Evolutionary conservation across 2,113 vertebrate species (phyloP).

Genomic region (Hydrochoerus hydrochaeris): DNA sequence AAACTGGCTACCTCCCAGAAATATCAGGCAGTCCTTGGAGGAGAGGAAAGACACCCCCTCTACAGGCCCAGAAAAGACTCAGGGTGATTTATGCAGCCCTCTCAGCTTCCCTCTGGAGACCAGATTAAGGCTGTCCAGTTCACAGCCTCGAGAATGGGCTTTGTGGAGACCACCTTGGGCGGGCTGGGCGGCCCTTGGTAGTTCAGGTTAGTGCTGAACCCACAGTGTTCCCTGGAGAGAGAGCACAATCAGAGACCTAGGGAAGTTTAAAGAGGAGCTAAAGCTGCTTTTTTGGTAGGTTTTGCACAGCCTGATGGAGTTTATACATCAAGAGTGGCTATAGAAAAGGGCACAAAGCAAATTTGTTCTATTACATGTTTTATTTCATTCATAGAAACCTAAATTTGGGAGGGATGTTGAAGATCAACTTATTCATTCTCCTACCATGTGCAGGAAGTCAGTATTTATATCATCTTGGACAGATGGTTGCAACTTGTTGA

Average conservation of each 20-base stretch:
- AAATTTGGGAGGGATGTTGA: background rate
- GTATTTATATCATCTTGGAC: background rate
- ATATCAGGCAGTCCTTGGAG: background rate
- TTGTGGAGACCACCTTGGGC: background rate
- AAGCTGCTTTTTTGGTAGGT: background rate
- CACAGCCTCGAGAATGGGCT: background rate
- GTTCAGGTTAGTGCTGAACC: background rate
- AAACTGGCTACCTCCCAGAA: conserved; percentile 25
- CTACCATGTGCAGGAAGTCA: background rate
- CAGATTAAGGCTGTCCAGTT: background rate
- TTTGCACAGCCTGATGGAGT: background rate
- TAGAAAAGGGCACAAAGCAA: background rate
- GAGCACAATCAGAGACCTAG: background rate
- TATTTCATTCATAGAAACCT: background rate
- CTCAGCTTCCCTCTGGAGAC: background rate
- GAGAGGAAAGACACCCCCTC: background rate
- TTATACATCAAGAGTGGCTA: background rate
- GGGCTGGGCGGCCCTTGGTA: background rate
- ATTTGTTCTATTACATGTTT: background rate
- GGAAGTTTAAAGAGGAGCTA: background rate
- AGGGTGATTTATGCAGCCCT: background rate
- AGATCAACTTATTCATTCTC: background rate
- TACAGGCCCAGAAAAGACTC: background rate
- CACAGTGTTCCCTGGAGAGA: background rate
- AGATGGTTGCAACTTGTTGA: background rate